Evolutionary conservation across 2,888 invertebrate genomes (phyloP).

Genomic region (Apamea monoglypha): DNA sequence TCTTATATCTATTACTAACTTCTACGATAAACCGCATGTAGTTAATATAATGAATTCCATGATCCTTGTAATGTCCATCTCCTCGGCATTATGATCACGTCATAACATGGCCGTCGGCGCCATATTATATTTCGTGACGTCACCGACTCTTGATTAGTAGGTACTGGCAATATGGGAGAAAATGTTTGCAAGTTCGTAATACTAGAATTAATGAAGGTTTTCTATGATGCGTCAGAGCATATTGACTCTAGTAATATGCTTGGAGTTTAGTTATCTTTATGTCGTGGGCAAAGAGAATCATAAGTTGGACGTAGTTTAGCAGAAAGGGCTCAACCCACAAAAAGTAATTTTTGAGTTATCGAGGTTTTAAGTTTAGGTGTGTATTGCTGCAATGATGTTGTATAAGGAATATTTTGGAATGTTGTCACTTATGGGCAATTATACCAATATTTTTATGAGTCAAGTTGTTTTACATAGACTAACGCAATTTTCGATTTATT

Average conservation of each 20-base stretch:
- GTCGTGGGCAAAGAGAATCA: no score
- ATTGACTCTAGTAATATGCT: slow-evolving; percentile 25
- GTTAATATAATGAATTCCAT: slow-evolving; percentile 35
- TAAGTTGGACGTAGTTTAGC: no score
- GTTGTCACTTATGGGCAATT: no score
- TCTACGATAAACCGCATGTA: slow-evolving; percentile 10
- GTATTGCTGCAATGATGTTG: no score
- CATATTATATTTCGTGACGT: slow-evolving; percentile 56
- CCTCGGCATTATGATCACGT: slow-evolving; percentile 45
- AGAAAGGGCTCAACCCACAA: no score
- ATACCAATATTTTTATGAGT: no score
- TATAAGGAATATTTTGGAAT: no score
- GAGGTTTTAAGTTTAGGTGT: no score
- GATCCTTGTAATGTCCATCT: slow-evolving; percentile 30
- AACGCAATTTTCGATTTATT: no score
- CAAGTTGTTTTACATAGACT: no score
- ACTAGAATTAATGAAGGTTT: slow-evolving; percentile 17
- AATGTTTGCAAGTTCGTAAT: slow-evolving; percentile 30
- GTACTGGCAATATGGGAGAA: slow-evolving; percentile 26
- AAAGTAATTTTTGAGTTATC: no score
- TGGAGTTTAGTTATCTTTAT: not conserved
- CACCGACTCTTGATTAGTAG: slow-evolving; percentile 51
- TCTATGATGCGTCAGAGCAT: slow-evolving; percentile 7
- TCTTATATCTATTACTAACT: not conserved
- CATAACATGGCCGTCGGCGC: slow-evolving; percentile 28